A percentile compares a stretch with the other conserved stretches of the same genome.
Conservation (phyloP, 2,888 invertebrate genomes). For the Calameuta pallipes region DNA sequence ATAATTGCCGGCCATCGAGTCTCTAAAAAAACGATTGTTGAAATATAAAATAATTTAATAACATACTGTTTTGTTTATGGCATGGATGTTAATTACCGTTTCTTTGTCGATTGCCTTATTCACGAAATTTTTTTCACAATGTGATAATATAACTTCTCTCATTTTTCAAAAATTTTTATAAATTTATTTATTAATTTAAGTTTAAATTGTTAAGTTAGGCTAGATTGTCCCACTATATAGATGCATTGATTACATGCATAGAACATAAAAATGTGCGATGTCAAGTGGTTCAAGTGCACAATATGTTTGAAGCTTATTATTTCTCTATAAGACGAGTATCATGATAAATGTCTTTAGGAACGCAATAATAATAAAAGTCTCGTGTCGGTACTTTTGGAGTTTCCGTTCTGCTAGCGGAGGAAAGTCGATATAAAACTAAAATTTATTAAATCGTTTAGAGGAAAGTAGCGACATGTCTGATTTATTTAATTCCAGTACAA, state of each 20-base stretch:
- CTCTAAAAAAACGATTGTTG: constrained; percentile 70
- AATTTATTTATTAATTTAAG: not conserved
- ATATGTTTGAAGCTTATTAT: not conserved
- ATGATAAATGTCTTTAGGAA: not conserved
- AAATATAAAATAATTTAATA: constrained; percentile 6
- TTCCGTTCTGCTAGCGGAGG: not conserved
- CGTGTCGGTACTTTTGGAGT: not conserved
- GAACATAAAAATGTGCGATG: not conserved
- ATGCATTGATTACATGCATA: not conserved
- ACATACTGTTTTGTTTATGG: constrained; percentile 27
- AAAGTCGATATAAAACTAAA: not conserved
- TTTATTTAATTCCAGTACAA: constrained; percentile 39
- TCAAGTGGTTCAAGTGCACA: not conserved
- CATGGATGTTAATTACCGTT: constrained; percentile 68
- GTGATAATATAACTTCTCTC: constrained; percentile 76
- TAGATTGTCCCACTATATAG: not conserved
- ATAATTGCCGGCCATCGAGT: constrained; percentile 81
- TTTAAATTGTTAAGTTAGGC: not conserved
- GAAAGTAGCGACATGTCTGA: constrained; percentile 46
- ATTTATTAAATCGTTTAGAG: not conserved
- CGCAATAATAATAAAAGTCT: not conserved
- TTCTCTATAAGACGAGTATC: not conserved
- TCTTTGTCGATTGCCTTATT: constrained; percentile 74
- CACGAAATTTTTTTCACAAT: constrained; percentile 78
- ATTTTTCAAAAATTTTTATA: constrained; percentile 61